phyloP scores from a whole-genome alignment of 2,113 vertebrate genomes.

The Aramus guarauna region DNA sequence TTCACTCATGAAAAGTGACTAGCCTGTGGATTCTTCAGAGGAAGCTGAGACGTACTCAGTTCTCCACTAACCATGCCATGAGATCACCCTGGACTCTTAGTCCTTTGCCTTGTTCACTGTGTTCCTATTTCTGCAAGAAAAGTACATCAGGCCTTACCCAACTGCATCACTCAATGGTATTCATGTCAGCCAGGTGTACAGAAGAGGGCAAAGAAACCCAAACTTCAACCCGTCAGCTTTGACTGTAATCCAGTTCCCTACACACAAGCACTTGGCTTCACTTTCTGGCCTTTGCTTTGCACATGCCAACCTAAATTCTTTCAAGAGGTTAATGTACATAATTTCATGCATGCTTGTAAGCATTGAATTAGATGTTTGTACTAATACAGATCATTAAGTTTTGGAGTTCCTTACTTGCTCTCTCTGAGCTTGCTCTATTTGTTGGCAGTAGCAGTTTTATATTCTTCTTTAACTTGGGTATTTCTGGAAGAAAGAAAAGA shows the following conservation, averaged over 20 bases:
- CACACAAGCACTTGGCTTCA: neutral
- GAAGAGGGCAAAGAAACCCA: neutral
- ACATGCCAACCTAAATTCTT: neutral
- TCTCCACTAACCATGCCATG: neutral
- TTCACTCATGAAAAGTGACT: neutral
- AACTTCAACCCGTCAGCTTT: neutral
- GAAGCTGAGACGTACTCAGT: neutral
- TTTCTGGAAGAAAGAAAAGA: neutral
- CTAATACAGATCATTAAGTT: neutral
- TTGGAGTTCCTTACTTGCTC: neutral
- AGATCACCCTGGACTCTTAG: neutral
- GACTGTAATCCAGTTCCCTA: neutral
- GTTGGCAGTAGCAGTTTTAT: neutral
- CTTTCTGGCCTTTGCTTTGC: neutral
- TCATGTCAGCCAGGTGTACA: fast-evolving
- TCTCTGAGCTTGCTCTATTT: neutral
- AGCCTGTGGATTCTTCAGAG: neutral
- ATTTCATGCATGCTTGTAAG: neutral
- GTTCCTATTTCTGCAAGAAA: neutral
- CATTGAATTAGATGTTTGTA: neutral
- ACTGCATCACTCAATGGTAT: neutral
- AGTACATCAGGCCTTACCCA: neutral
- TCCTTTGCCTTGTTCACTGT: neutral
- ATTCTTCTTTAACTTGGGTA: neutral
- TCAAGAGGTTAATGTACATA: neutral